phyloP scores from a whole-genome alignment of 2,113 vertebrate genomes.

The Phalacrocorax aristotelis region DNA sequence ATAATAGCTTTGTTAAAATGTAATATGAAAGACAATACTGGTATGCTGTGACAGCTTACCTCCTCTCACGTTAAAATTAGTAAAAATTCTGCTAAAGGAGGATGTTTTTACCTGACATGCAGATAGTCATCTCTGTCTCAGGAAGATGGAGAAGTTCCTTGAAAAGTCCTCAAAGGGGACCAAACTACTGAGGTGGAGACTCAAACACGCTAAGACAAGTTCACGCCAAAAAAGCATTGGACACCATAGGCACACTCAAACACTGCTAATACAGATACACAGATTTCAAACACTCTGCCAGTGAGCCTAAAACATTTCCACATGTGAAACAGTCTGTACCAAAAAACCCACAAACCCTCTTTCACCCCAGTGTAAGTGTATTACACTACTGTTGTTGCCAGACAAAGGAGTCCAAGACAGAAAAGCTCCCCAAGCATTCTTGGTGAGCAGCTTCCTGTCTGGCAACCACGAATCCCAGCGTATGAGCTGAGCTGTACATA shows the following conservation, averaged over 20 bases:
- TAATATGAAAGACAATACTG: background rate
- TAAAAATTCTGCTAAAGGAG: background rate
- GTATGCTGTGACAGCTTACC: background rate
- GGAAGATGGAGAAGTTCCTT: background rate
- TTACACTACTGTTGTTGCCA: background rate
- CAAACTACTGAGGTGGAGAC: background rate
- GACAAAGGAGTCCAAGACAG: background rate
- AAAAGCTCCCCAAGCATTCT: background rate
- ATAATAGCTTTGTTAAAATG: background rate
- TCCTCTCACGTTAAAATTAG: background rate
- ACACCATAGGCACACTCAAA: no score
- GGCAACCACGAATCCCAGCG: background rate
- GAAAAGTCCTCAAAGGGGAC: background rate
- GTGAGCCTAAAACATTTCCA: background rate
- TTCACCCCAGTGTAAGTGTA: no score
- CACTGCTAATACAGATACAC: no score
- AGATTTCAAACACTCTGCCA: background rate
- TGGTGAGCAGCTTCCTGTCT: background rate
- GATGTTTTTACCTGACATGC: background rate
- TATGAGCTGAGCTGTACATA: background rate
- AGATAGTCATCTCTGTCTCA: background rate
- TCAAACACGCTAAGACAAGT: background rate
- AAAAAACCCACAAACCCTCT: background rate
- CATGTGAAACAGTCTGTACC: rapidly evolving
- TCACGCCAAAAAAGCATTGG: background rate